Evolutionary conservation across 2,797 vertebrate species (phyloP).

Genomic region (Schizopygopsis pylzovi): DNA sequence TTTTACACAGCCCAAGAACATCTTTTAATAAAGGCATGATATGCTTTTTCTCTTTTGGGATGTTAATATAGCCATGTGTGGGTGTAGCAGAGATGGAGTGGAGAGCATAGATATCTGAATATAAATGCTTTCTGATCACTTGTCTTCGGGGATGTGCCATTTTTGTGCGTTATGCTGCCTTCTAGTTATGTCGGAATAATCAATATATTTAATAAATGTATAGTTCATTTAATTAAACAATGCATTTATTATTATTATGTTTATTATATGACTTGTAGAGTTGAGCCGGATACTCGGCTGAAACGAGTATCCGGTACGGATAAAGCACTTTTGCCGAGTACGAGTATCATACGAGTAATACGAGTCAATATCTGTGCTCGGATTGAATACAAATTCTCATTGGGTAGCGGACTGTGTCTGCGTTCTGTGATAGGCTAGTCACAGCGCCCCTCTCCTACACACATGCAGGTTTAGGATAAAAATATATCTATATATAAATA

Average conservation of each 20-base stretch:
- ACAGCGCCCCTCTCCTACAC: too few species aligned
- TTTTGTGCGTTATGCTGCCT: not conserved
- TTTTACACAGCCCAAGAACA: constrained; percentile 38
- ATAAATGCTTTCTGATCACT: not conserved
- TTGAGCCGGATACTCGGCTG: too few species aligned
- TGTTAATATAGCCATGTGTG: constrained; percentile 56
- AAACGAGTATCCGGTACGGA: too few species aligned
- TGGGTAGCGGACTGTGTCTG: too few species aligned
- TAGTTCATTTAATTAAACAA: not conserved
- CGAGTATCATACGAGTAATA: too few species aligned
- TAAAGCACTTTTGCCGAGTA: too few species aligned
- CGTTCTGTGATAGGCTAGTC: too few species aligned
- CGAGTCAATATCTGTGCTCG: too few species aligned
- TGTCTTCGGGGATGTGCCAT: not conserved
- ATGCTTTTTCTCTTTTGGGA: constrained; percentile 58
- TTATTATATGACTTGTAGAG: too few species aligned
- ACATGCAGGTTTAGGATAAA: too few species aligned
- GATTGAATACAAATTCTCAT: too few species aligned
- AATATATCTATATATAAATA: too few species aligned
- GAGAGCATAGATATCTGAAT: not conserved
- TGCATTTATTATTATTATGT: not conserved
- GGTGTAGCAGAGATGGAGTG: constrained; percentile 40
- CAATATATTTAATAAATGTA: not conserved
- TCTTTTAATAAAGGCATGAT: constrained; percentile 55
- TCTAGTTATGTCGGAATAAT: not conserved